Evolutionary conservation across 1,140 invertebrate species (phyloP).

Genomic region (Dermatophagoides farinae): DNA sequence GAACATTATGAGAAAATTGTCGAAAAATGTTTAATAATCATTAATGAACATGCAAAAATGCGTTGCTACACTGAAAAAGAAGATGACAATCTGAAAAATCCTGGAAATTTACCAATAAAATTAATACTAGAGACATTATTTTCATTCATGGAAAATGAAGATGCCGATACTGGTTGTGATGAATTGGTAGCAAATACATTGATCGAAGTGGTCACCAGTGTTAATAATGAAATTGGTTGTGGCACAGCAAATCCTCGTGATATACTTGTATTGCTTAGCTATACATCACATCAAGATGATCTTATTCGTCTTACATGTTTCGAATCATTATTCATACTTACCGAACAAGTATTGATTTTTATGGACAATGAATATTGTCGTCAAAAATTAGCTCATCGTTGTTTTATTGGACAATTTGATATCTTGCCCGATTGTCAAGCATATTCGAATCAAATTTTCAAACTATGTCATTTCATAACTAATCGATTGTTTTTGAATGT

Average conservation of each 20-base stretch:
- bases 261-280: constrained; percentile 49
- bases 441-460: constrained; percentile 8
- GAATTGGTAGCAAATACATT: constrained; percentile 50
- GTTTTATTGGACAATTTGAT: constrained; percentile 60
- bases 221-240: constrained; percentile 38
- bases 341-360: constrained; percentile 5
- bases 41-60: constrained; percentile 45
- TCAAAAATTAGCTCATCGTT: constrained; percentile 39
- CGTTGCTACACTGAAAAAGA: constrained; percentile 26
- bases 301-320: constrained; percentile 59
- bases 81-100: constrained; percentile 31
- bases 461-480: constrained; percentile 1
- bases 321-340: constrained; percentile 27
- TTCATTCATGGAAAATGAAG: constrained; percentile 46
- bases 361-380: constrained; percentile 32
- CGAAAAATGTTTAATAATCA: constrained; percentile 36
- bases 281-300: constrained; percentile 43
- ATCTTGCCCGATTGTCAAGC: constrained; percentile 18
- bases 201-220: constrained; percentile 48
- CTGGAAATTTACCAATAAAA: constrained; percentile 49
- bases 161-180: constrained; percentile 39
- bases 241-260: constrained; percentile 43
- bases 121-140: constrained; percentile 60
- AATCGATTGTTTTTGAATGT: constrained; percentile 18
- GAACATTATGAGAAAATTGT: constrained; percentile 34